Conservation (phyloP, 2,113 vertebrate genomes). For the Stercorarius parasiticus region DNA sequence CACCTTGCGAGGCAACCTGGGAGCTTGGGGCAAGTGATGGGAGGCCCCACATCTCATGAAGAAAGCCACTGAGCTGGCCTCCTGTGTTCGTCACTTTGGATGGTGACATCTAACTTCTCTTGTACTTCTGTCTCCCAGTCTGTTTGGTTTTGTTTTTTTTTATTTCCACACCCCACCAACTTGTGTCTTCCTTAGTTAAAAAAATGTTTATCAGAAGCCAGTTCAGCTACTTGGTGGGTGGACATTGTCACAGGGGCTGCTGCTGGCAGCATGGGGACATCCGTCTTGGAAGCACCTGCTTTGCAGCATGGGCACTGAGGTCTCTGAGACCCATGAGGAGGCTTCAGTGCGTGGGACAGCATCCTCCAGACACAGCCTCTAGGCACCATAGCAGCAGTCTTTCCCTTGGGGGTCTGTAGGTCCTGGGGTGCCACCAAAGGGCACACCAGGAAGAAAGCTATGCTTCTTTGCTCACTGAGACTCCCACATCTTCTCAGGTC, state of each 20-base stretch:
- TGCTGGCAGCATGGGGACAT: neutral
- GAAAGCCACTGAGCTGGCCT: neutral
- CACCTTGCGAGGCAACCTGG: rapidly evolving
- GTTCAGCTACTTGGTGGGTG: neutral
- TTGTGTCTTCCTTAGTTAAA: neutral
- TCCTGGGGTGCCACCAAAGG: neutral
- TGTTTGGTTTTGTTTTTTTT: neutral
- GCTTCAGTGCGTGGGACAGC: neutral
- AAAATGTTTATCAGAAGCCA: neutral
- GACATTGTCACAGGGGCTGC: neutral
- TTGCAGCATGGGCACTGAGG: neutral
- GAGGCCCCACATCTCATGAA: rapidly evolving
- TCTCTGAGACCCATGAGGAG: neutral
- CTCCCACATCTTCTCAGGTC: neutral
- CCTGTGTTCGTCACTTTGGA: neutral
- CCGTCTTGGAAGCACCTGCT: neutral
- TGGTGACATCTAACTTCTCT: neutral
- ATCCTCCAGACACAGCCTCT: neutral
- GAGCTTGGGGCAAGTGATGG: neutral
- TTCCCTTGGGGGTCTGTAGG: neutral
- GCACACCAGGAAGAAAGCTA: neutral
- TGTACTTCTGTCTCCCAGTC: neutral
- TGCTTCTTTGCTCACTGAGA: neutral
- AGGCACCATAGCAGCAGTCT: neutral
- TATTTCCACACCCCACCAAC: neutral